Conservation (phyloP, 2,888 invertebrate genomes). For the Folsomia candida region DNA sequence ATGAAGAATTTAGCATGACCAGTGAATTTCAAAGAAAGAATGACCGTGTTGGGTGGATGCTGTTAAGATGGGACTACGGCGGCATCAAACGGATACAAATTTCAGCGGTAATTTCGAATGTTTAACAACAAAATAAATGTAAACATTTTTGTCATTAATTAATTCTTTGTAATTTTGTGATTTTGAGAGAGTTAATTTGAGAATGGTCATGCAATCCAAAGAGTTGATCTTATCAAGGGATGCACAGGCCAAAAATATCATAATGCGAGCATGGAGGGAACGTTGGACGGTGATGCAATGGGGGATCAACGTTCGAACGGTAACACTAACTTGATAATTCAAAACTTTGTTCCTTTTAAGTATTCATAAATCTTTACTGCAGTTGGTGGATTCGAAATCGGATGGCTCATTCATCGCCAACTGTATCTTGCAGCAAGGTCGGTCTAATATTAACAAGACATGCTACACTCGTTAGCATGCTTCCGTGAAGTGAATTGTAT, state of each 20-base stretch:
- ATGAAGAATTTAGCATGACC: too few species aligned
- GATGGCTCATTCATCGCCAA: conserved; percentile 67
- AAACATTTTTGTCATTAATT: background rate
- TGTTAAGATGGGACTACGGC: background rate
- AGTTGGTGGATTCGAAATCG: conserved; percentile 49
- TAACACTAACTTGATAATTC: conserved; percentile 51
- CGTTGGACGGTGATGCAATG: conserved; percentile 93
- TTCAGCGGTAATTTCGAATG: background rate
- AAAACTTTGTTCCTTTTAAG: background rate
- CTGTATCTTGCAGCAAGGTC: conserved; percentile 84
- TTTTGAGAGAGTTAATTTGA: background rate
- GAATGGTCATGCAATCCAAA: conserved; percentile 5
- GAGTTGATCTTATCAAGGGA: conserved; percentile 19
- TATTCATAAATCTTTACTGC: conserved; percentile 9
- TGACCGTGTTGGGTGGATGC: background rate
- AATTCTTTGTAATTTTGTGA: background rate
- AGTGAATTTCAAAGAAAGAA: too few species aligned
- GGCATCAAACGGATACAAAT: background rate
- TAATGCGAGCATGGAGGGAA: conserved; percentile 84
- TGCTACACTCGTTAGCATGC: too few species aligned
- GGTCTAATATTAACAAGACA: too few species aligned
- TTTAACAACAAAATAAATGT: background rate
- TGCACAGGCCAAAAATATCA: conserved; percentile 42
- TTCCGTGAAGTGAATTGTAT: too few species aligned
- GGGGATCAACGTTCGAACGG: conserved; percentile 94